Conservation (phyloP, 2,113 vertebrate genomes). For the Spheniscus mendiculus region DNA sequence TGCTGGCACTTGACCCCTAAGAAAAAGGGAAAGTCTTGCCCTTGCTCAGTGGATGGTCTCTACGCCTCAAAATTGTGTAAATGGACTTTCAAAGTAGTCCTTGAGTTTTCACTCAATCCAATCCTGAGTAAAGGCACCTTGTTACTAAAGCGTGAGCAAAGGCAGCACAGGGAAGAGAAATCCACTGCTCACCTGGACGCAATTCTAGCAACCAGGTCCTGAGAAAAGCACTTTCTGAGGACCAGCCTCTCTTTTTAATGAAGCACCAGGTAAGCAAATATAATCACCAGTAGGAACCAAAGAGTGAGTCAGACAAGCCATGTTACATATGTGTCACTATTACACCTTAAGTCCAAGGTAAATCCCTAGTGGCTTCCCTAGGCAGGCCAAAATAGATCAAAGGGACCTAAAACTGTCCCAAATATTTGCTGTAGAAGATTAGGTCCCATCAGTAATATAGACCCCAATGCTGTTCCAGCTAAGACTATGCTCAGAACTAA, state of each 20-base stretch:
- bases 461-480: neutral
- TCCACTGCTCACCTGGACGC: neutral
- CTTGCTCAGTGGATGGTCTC: neutral
- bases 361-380: neutral
- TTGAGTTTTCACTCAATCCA: neutral
- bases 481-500: neutral
- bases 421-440: neutral
- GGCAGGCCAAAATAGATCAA: neutral
- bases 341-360: neutral
- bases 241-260: neutral
- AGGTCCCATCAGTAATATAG: neutral
- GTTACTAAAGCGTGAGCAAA: neutral
- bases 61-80: neutral
- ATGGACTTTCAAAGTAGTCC: neutral
- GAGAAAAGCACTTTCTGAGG: neutral
- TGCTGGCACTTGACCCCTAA: neutral
- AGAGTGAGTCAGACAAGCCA: neutral
- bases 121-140: neutral
- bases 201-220: neutral
- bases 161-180: neutral
- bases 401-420: neutral
- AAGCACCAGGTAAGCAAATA: neutral
- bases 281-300: neutral
- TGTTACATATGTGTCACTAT: neutral
- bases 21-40: neutral